Base-by-base conservation (phyloP, 2,797 vertebrate species). In the Cossypha caffra region DNA sequence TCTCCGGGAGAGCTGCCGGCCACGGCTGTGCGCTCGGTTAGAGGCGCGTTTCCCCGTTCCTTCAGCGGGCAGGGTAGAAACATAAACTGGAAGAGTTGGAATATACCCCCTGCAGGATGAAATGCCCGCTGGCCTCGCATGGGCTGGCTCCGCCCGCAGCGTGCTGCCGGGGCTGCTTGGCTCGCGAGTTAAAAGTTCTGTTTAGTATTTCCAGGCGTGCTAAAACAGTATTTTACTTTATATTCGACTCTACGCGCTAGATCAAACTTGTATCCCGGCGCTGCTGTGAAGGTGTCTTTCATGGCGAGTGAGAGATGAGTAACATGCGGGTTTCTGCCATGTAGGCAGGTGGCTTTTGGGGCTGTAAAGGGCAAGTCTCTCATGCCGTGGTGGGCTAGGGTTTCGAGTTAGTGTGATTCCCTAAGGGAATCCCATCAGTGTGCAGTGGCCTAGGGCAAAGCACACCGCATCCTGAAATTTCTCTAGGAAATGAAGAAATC, bases 21-120 rank as follows among this genome's bases (percentile, higher is more conserved):
- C 16, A 0, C 25, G 8, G n/a, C 72, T 3, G 21, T 3, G 1
- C 28, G 59, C 50, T 4, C 9, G 8, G 13, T 1, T 1, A 29
- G 54, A 14, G 20, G 19, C 5, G 77, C 13, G 4, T 47, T 10
- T 9, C 40, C 20, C 33, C 4, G 6, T 9, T 33, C 12, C 45
- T 72, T 31, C 47, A 3, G 63, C 37, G 28, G 64, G 33, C 33
- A 29, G 25, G 37, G 64, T 37, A 3, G 14, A 62, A 15, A 6
- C 26, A 0, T 10, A 0, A 8, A 4, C 1, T 20, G 47, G 4
- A 7, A 11, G 9, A 42, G 42, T 11, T 21, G 50, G 68, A 26
- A 20, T 14, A 6, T 5, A 13, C 1, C 7, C 40, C 51, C 45
- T 1, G 48, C 38, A 43, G 73, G 55, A 47, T 29, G 73, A 42